Conservation (phyloP, 2,113 vertebrate species). For the Oenanthe melanoleuca region DNA sequence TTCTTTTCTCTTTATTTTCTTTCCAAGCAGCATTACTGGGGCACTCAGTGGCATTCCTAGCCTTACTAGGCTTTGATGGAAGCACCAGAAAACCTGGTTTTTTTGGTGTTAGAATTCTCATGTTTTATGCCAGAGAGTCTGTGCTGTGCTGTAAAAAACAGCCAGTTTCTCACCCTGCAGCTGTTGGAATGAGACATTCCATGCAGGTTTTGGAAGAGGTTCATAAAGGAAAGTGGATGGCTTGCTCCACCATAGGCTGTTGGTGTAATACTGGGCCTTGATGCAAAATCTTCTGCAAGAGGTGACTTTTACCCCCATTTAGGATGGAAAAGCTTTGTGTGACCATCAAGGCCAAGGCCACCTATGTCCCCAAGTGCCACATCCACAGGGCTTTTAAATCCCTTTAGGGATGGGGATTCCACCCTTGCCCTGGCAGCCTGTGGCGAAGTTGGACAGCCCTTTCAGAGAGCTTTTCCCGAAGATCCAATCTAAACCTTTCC, state of each 20-base stretch:
- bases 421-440: not conserved
- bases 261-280: fast-evolving
- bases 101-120: not conserved
- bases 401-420: not conserved
- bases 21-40: not conserved
- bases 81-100: not conserved
- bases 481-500: not conserved
- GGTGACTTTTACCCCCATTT: not conserved
- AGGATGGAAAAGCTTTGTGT: not conserved
- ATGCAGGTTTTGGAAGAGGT: not conserved
- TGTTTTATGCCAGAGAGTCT: fast-evolving
- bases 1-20: not conserved
- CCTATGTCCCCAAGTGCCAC: not conserved
- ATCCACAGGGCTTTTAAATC: not conserved
- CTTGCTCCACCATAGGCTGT: fast-evolving
- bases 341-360: not conserved
- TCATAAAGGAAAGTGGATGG: fast-evolving
- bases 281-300: not conserved
- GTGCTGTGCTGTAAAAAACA: fast-evolving
- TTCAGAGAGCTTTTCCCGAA: not conserved
- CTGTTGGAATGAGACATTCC: fast-evolving
- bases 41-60: fast-evolving
- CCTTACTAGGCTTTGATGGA: not conserved
- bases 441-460: not conserved
- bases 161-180: not conserved